Evolutionary conservation across 1,140 invertebrate species (phyloP).

Genomic region (Ericerus pela): DNA sequence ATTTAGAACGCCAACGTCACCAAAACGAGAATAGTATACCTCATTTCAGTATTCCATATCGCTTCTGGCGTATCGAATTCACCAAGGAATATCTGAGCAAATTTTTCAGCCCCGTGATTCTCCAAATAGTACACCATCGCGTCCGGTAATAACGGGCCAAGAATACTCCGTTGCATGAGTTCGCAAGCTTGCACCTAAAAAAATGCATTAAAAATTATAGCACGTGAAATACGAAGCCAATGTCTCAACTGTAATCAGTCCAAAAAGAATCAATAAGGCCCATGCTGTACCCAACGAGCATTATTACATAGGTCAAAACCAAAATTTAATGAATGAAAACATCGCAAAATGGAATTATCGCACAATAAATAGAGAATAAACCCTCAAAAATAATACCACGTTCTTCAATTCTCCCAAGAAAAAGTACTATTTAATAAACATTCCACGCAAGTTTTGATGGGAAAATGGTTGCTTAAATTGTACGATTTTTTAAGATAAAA

Average conservation of each 20-base stretch:
- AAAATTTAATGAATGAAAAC: no score
- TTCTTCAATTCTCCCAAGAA: no score
- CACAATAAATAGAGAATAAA: neutral
- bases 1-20: no score
- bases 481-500: neutral
- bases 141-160: conserved; percentile 89
- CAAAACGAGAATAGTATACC: conserved; percentile 30
- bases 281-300: no score
- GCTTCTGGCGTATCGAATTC: conserved; percentile 99
- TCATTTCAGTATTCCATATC: conserved; percentile 85
- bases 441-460: conserved; percentile 12
- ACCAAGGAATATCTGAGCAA: conserved; percentile 96
- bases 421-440: conserved; percentile 9
- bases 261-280: no score
- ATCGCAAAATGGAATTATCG: no score
- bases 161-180: conserved; percentile 70
- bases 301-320: no score
- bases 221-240: no score
- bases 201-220: no score
- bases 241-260: no score
- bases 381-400: neutral
- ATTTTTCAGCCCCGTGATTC: conserved; percentile 95
- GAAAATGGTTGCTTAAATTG: neutral
- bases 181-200: conserved; percentile 44
- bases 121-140: conserved; percentile 99